Evolutionary conservation across 2,888 invertebrate species (phyloP).

Genomic region (Latrodectus elegans): DNA sequence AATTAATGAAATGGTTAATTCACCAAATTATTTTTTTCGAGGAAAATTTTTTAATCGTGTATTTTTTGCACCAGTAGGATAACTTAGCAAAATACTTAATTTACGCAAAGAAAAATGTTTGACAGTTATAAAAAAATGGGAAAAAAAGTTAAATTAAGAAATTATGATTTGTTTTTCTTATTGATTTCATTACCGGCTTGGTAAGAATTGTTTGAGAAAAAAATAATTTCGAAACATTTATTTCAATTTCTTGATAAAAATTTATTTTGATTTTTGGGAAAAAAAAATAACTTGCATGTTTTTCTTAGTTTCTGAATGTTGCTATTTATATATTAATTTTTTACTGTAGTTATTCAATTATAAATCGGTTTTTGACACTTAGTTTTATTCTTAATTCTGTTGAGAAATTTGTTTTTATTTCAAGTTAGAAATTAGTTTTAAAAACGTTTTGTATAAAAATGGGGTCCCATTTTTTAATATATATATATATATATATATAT

Average conservation of each 20-base stretch:
- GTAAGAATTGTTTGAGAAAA: not conserved
- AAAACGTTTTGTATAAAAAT: too few relatives aligned
- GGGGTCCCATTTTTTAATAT: too few relatives aligned
- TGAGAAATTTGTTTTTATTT: too few relatives aligned
- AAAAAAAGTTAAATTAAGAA: constrained; percentile 42
- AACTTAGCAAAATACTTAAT: constrained; percentile 51
- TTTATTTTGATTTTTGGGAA: not conserved
- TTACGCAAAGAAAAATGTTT: constrained; percentile 24
- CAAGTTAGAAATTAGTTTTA: too few relatives aligned
- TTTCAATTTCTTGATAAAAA: not conserved
- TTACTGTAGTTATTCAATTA: too few relatives aligned
- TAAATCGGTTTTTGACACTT: too few relatives aligned
- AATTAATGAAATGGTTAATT: constrained; percentile 67
- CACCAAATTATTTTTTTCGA: constrained; percentile 27
- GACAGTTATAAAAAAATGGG: not conserved
- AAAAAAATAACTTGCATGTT: not conserved
- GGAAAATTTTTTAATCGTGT: constrained; percentile 9
- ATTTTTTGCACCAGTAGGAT: constrained; percentile 34
- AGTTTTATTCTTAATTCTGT: too few relatives aligned
- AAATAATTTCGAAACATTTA: not conserved
- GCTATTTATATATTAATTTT: not conserved
- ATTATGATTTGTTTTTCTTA: constrained; percentile 54
- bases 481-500: too few relatives aligned
- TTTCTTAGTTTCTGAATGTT: not conserved
- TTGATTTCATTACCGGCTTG: constrained; percentile 12